phyloP scores from a whole-genome alignment of 2,113 vertebrate genomes.

The Cygnus buccinator region DNA sequence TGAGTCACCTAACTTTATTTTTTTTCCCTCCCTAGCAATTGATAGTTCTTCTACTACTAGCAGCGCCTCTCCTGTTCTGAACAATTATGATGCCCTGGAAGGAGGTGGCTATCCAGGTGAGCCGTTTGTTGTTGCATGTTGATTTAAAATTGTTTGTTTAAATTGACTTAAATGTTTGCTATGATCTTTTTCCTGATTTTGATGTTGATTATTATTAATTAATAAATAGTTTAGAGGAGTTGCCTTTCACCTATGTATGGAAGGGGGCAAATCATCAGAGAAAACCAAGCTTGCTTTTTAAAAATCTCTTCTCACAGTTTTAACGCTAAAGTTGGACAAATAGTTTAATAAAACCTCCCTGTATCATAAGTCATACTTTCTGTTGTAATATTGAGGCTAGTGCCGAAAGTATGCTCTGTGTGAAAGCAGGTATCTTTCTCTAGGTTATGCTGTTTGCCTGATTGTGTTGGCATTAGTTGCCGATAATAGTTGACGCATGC shows the following conservation, averaged over 20 bases:
- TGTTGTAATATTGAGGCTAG: not conserved
- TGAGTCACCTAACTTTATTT: not conserved
- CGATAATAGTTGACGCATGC: not conserved
- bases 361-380: not conserved
- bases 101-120: conserved; percentile 91
- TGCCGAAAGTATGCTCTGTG: not conserved
- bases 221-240: not conserved
- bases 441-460: not conserved
- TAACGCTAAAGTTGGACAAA: not conserved
- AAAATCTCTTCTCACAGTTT: not conserved
- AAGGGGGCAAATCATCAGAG: not conserved
- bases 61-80: conserved; percentile 90
- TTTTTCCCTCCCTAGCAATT: conserved; percentile 76
- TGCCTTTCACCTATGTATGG: not conserved
- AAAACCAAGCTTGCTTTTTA: not conserved
- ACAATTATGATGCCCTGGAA: conserved; percentile 93
- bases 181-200: not conserved
- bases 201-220: not conserved
- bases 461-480: not conserved
- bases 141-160: not conserved
- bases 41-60: conserved; percentile 95
- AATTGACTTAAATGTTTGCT: not conserved
- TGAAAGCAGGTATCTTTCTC: not conserved
- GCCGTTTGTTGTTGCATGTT: not conserved
- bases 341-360: not conserved